phyloP scores from a whole-genome alignment of 2,113 vertebrate species.

The Phyllopteryx taeniolatus region DNA sequence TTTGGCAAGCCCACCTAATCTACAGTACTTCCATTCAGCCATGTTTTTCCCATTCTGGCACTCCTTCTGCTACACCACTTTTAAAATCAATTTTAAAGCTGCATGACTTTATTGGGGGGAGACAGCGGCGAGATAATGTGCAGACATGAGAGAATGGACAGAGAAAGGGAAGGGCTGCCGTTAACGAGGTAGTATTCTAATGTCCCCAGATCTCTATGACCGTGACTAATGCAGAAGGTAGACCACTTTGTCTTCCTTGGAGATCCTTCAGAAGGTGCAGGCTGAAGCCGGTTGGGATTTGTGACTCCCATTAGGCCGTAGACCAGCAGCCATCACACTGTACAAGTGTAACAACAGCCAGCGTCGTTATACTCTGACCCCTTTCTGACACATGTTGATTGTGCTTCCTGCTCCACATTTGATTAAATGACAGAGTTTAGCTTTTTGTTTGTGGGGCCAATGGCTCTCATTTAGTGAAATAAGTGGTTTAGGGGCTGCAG shows the following conservation, averaged over 20 bases:
- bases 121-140: slow-evolving; percentile 31
- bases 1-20: slow-evolving; percentile 67
- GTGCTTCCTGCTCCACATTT: slow-evolving; percentile 68
- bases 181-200: slow-evolving; percentile 53
- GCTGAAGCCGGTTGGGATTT: slow-evolving; percentile 46
- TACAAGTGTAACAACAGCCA: slow-evolving; percentile 49
- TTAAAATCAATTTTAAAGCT: slow-evolving; percentile 70
- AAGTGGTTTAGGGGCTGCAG: slow-evolving; percentile 59
- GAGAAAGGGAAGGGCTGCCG: slow-evolving; percentile 33
- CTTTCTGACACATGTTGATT: slow-evolving; percentile 69
- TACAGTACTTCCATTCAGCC: slow-evolving; percentile 49
- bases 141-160: slow-evolving; percentile 28
- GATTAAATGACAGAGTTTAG: slow-evolving; percentile 65
- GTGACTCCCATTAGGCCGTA: slow-evolving; percentile 59
- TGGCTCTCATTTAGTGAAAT: slow-evolving; percentile 65
- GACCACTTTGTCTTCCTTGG: slow-evolving; percentile 58
- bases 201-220: slow-evolving; percentile 40
- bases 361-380: slow-evolving; percentile 42
- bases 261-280: slow-evolving; percentile 47
- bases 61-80: slow-evolving; percentile 48
- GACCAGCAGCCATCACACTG: slow-evolving; percentile 27
- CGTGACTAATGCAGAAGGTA: slow-evolving; percentile 53
- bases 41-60: slow-evolving; percentile 74
- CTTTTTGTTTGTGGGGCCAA: slow-evolving; percentile 67
- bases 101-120: slow-evolving; percentile 59